These are phyloP conservation scores for Deilephila elpenor DNA, from an alignment of 2,888 invertebrate genomes.

Conservation along the genomic window DNA sequence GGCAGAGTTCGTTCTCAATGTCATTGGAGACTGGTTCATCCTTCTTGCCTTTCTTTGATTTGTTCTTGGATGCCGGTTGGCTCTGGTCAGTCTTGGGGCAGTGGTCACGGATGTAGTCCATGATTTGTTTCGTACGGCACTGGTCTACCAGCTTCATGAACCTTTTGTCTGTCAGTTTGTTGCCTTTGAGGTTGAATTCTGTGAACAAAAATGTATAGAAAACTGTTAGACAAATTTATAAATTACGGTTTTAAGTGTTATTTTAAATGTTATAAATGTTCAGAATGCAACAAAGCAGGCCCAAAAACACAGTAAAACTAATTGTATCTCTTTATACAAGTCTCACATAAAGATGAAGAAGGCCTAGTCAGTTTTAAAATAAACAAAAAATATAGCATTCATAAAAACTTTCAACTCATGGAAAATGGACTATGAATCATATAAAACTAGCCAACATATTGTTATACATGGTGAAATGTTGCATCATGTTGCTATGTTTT, in stretches of 20 bases:
- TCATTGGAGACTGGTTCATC: slow-evolving; percentile 66
- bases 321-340: too few species aligned
- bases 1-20: slow-evolving; percentile 62
- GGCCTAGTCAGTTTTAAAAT: too few species aligned
- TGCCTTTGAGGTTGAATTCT: slow-evolving; percentile 90
- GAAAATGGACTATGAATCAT: too few species aligned
- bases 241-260: too few species aligned
- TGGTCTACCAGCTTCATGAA: slow-evolving; percentile 90
- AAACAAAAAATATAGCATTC: too few species aligned
- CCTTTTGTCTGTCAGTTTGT: slow-evolving; percentile 89
- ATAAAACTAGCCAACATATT: neutral
- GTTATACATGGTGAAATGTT: neutral
- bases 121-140: slow-evolving; percentile 89
- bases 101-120: slow-evolving; percentile 90
- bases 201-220: slow-evolving; percentile 32
- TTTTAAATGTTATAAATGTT: too few species aligned
- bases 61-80: slow-evolving; percentile 59
- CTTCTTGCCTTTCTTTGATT: slow-evolving; percentile 74
- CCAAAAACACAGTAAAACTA: too few species aligned
- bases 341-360: too few species aligned
- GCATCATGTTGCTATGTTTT: neutral
- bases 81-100: slow-evolving; percentile 75
- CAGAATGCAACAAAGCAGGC: too few species aligned
- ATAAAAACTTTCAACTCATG: too few species aligned
- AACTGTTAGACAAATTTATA: neutral